Percentiles rank a stretch among this genome's conserved stretches.
These are phyloP conservation scores for Euplagia quadripunctaria DNA, from an alignment of 2,888 invertebrate species.

Conservation along the genomic window DNA sequence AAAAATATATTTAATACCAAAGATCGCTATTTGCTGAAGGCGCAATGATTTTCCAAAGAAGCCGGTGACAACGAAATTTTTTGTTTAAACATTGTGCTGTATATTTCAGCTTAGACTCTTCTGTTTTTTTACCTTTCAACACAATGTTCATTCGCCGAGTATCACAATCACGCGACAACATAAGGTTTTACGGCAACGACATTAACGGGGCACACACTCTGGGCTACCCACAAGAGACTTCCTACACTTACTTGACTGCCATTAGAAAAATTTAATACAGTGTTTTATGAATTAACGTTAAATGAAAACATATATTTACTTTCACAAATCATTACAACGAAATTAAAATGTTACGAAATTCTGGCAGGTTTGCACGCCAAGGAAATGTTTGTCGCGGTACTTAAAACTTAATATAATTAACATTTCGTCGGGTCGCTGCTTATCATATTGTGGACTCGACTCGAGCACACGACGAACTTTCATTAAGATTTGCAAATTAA, in stretches of 20 bases:
- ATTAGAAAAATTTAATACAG: background rate
- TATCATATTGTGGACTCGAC: conserved; percentile 62
- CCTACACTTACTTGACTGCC: background rate
- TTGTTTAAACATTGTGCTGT: background rate
- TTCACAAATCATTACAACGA: conserved; percentile 10
- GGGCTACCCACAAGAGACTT: too few relatives aligned
- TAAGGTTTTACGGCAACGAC: background rate
- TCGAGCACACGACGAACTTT: conserved; percentile 61
- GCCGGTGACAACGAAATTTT: background rate
- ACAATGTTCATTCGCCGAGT: too few relatives aligned
- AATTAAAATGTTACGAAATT: conserved; percentile 8
- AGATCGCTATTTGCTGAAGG: too few relatives aligned
- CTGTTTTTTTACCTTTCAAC: background rate
- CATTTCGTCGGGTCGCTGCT: conserved; percentile 62
- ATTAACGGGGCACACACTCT: background rate
- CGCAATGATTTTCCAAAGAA: background rate
- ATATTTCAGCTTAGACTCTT: background rate
- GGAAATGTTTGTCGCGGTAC: conserved; percentile 48
- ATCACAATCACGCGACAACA: too few relatives aligned
- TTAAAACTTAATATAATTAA: conserved; percentile 66
- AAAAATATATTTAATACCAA: too few relatives aligned
- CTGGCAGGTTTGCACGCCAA: conserved; percentile 25
- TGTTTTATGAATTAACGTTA: background rate
- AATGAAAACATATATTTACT: background rate
- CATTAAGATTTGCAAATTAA: conserved; percentile 79